Evolutionary conservation across 35 echinoderm and acorn worm genomes (phyloP), one percentile per base, ranked within the genome.

Genomic region (Holothuria glaberrima): DNA sequence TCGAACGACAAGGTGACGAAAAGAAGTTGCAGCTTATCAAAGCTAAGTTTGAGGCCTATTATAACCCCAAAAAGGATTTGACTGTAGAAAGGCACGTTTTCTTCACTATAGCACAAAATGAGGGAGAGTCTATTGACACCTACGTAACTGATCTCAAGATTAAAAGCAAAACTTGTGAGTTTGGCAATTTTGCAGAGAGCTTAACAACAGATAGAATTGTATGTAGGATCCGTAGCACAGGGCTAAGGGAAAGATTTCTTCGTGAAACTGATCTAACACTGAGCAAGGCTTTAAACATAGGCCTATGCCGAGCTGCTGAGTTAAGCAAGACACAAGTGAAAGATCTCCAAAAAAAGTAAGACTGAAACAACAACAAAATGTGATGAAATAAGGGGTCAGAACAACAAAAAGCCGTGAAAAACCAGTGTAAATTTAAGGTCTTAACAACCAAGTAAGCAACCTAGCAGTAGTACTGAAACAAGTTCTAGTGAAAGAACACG

Each of bases 81-180:
- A 75, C 20, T 16, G 4, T 76, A 9, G 70, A 75, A 90, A 58
- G 89, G 17, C 62, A 72, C 19, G 32, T 28, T 13, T 91, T 91
- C 48, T 68, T 68, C 33, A 66, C 75, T 21, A 45, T 76, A 56
- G 12, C 4, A 14, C 89, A 91, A 72, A 26, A 83, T 17, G 41
- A 64, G 34, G 25, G 16, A 46, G 78, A 91, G 21, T 21, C 28
- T 5, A 56, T 91, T 63, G 58, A 90, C 24, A 21, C n/a, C 3
- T 90, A 65, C 30, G 73, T 90, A 24, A 81, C 75, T 19, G 89
- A 91, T 33, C 58, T 91, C 12, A 81, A 63, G 66, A 82, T 18
- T 34, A 83, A 91, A 91, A 58, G 25, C 20, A 83, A 48, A 28
- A n/a, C 58, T 2, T 91, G 89, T 71, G 77, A 91, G 66, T 83